Conservation (phyloP, 1,140 invertebrate species). For the Megathymus violae region DNA sequence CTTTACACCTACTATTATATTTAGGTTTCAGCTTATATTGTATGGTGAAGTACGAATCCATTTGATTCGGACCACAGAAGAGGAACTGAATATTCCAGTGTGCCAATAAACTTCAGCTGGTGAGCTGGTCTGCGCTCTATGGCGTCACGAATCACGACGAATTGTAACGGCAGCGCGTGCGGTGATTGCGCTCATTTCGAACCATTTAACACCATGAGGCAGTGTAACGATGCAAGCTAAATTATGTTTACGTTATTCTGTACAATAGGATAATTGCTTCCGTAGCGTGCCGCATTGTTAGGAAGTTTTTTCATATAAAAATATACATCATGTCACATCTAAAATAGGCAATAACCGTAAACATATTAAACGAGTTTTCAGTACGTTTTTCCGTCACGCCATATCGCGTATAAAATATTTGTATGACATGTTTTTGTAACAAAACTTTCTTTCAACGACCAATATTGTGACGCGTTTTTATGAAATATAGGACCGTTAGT, state of each 20-base stretch:
- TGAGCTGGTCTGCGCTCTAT: not conserved
- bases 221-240: too few relatives aligned
- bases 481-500: constrained; percentile 18
- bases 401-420: constrained; percentile 15
- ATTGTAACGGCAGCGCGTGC: not conserved
- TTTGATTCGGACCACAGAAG: too few relatives aligned
- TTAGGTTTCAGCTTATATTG: too few relatives aligned
- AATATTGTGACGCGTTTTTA: constrained; percentile 20
- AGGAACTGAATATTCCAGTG: too few relatives aligned
- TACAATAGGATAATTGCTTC: not conserved
- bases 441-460: constrained; percentile 20
- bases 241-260: too few relatives aligned
- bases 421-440: constrained; percentile 22
- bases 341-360: not conserved
- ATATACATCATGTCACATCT: not conserved
- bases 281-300: not conserved
- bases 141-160: not conserved
- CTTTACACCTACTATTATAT: too few relatives aligned
- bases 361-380: not conserved
- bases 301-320: not conserved
- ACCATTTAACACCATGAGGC: not conserved
- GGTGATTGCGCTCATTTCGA: not conserved
- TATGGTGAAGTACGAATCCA: too few relatives aligned
- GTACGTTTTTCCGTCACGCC: not conserved
- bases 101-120: too few relatives aligned